Evolutionary conservation across 1,140 invertebrate genomes (phyloP).

Genomic region (Patella vulgata): DNA sequence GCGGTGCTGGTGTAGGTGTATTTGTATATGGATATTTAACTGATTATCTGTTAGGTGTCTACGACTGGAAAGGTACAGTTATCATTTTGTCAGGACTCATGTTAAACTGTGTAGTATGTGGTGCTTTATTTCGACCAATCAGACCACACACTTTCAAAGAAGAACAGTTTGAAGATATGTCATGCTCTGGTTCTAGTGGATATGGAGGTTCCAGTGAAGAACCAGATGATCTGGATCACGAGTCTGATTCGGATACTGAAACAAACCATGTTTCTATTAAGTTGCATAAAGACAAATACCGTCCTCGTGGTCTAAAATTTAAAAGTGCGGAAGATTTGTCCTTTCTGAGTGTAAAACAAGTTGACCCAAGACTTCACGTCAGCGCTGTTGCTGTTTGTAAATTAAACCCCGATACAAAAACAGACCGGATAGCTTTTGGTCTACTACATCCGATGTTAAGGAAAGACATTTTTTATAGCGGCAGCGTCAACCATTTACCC

Average conservation of each 20-base stretch:
- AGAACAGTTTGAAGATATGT: too few species aligned
- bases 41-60: constrained; percentile 48
- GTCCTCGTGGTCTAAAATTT: too few species aligned
- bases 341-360: not conserved
- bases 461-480: constrained; percentile 97
- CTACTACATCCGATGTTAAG: constrained; percentile 78
- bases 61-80: constrained; percentile 71
- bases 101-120: constrained; percentile 80
- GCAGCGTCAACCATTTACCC: constrained; percentile 85
- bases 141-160: not conserved
- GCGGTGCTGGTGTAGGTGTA: constrained; percentile 62
- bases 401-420: too few species aligned
- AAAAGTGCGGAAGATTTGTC: too few species aligned
- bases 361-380: not conserved
- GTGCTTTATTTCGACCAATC: constrained; percentile 82
- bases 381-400: not conserved
- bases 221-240: too few species aligned
- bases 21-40: constrained; percentile 59
- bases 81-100: constrained; percentile 84
- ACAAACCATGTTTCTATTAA: too few species aligned
- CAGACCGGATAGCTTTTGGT: constrained; percentile 2
- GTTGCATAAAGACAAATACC: too few species aligned
- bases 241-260: too few species aligned
- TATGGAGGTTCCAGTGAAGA: not conserved
- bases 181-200: not conserved